phyloP scores from a whole-genome alignment of 2,888 invertebrate species.

The Parnassius mnemosyne region DNA sequence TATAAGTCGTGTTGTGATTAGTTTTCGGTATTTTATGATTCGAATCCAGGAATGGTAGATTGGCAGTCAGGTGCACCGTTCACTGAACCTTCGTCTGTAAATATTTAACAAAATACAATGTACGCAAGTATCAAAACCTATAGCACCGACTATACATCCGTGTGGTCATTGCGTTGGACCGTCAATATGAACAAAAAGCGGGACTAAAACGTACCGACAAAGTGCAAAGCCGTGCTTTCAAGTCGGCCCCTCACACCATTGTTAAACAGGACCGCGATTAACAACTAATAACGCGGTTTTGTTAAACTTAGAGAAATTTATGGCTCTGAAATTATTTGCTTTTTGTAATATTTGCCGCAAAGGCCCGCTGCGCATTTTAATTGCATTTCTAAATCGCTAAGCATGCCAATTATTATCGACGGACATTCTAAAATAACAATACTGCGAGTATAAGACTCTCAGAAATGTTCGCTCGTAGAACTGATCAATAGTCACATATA shows the following conservation, averaged over 20 bases:
- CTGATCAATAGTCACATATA: no score
- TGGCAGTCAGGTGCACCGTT: no score
- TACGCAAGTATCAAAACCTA: conserved; percentile 22
- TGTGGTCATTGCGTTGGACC: conserved; percentile 54
- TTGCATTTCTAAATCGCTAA: conserved; percentile 2
- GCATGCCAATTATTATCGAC: background rate
- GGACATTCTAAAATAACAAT: background rate
- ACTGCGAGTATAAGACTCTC: no score
- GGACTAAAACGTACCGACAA: conserved; percentile 56
- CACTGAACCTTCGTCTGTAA: no score
- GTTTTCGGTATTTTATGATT: no score
- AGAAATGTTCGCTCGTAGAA: no score
- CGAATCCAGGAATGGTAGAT: no score
- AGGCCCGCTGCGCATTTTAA: background rate
- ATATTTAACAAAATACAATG: no score
- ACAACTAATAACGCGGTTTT: conserved; percentile 57
- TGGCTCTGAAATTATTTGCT: conserved; percentile 3
- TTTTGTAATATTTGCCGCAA: conserved; percentile 6
- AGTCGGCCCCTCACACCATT: conserved; percentile 44
- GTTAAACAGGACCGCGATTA: conserved; percentile 50
- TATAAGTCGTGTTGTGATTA: no score
- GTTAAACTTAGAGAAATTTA: conserved; percentile 27
- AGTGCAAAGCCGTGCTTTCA: conserved; percentile 49
- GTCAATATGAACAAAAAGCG: conserved; percentile 57
- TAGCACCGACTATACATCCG: conserved; percentile 29